Conservation (phyloP, 2,888 invertebrate genomes). For the Yponomeuta evonymella region DNA sequence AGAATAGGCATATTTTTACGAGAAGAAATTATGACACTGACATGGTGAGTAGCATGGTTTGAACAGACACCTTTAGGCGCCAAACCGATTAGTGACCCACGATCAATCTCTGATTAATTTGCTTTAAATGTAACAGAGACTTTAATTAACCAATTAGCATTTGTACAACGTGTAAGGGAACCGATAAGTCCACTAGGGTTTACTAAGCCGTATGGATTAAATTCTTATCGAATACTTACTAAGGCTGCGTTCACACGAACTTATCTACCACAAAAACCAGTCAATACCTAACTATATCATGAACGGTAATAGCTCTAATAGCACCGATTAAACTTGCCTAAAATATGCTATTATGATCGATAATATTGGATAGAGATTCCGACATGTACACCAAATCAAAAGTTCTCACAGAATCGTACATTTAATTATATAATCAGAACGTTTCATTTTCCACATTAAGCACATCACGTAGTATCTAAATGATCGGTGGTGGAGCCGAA, state of each 20-base stretch:
- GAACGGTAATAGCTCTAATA: not conserved
- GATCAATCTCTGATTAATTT: constrained; percentile 47
- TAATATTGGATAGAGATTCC: constrained; percentile 41
- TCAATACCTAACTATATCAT: not conserved
- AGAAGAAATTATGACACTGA: too few species aligned
- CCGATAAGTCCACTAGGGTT: not conserved
- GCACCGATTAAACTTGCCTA: not conserved
- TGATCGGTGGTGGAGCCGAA: constrained; percentile 64
- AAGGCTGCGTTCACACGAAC: too few species aligned
- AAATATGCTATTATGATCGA: constrained; percentile 12
- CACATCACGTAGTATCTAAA: constrained; percentile 71
- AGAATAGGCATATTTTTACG: too few species aligned
- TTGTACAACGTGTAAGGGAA: constrained; percentile 27
- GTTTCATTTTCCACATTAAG: constrained; percentile 66
- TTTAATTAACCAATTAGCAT: constrained; percentile 59
- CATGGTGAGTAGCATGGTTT: constrained; percentile 14
- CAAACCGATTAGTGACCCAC: constrained; percentile 41
- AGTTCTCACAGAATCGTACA: constrained; percentile 70
- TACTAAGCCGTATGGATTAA: too few species aligned
- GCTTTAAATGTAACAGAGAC: constrained; percentile 33
- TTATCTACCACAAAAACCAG: not conserved
- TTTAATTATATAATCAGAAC: constrained; percentile 72
- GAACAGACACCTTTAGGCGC: constrained; percentile 34
- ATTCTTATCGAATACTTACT: too few species aligned
- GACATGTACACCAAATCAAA: constrained; percentile 53